Base-by-base conservation (phyloP, 1,140 invertebrate genomes). In the Trypoxylus dichotomus region DNA sequence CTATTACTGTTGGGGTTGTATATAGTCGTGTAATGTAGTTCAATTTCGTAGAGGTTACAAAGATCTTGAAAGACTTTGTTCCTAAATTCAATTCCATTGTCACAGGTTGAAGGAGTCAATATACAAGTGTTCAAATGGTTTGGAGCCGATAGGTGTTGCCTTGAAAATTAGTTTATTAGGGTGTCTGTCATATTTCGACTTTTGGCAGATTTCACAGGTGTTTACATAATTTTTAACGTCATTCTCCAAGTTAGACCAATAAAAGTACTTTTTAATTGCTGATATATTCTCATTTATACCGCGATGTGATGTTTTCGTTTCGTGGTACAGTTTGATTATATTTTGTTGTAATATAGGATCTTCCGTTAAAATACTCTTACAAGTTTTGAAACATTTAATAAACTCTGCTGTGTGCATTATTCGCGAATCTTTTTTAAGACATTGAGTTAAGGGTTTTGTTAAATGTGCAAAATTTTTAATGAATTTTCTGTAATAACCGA, bases 401-500 rank as follows among this genome's bases (percentile, higher is more conserved):
- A 11, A 19, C 7, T 15, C 25, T 68, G 54, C 3, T 3, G 19
- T 47, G 37, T 77, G 81, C 6, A 11, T 42, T 74, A 81, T 80
- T 7, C 11, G 19, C 0, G 29, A 41, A 11, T 74, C 74, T 29
- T 80, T 82, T 13, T 79, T 78, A 43, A 82, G 41, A 3, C 80
- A 25, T 3, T 78, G 32, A 2, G 77, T 81, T 29, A 85, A 74
- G 1, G 84, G 84, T 77, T 78, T 78, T 0, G 84, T 78, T 13
- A 78, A 68, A 11, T 75, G 68, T 0, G 81, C 76, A 74, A 82
- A 85, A 25, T 83, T 72, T 37, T 77, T 41, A 42, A 84, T 82
- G 37, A 84, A 85, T 42, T 77, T 74, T 42, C 81, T 41, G 54
- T 84, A 85, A 68, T 82, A 85, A 10, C 81, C 81, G 11, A 77